A percentile compares a stretch with the other conserved stretches of the same genome.
Conservation (phyloP, 2,888 invertebrate species). For the Heliconius aoede region DNA sequence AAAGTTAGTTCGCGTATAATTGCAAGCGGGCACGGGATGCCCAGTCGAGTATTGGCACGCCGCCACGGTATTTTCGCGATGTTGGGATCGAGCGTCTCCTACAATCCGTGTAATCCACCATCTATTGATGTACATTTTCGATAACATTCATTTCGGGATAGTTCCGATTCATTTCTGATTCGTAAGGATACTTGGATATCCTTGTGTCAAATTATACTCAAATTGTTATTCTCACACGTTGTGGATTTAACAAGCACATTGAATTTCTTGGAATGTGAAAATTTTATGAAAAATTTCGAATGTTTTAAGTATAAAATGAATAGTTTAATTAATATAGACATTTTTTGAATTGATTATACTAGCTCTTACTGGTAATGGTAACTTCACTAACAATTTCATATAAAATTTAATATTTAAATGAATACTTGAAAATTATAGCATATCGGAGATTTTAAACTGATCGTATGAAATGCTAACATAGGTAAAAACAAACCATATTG, state of each 20-base stretch:
- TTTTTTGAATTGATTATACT: no score
- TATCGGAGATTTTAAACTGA: not conserved
- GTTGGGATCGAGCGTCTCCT: slow-evolving; percentile 41
- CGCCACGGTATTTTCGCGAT: slow-evolving; percentile 45
- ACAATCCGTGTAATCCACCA: slow-evolving; percentile 44
- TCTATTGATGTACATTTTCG: slow-evolving; percentile 39
- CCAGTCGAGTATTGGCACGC: slow-evolving; percentile 46
- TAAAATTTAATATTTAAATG: no score
- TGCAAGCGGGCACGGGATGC: slow-evolving; percentile 40
- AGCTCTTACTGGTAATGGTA: no score
- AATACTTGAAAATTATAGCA: no score
- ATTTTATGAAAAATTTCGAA: no score
- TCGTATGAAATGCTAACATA: not conserved
- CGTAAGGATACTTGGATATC: not conserved
- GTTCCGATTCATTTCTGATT: slow-evolving; percentile 3
- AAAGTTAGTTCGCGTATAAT: slow-evolving; percentile 34
- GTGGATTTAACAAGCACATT: no score
- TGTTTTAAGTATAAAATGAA: no score
- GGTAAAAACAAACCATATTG: no score
- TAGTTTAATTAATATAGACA: no score
- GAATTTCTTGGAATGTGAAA: no score
- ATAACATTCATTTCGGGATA: slow-evolving; percentile 32
- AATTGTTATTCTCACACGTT: not conserved
- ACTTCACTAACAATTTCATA: no score
- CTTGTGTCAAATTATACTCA: not conserved